phyloP scores from a whole-genome alignment of 2,113 vertebrate genomes.

The Ursus arctos region DNA sequence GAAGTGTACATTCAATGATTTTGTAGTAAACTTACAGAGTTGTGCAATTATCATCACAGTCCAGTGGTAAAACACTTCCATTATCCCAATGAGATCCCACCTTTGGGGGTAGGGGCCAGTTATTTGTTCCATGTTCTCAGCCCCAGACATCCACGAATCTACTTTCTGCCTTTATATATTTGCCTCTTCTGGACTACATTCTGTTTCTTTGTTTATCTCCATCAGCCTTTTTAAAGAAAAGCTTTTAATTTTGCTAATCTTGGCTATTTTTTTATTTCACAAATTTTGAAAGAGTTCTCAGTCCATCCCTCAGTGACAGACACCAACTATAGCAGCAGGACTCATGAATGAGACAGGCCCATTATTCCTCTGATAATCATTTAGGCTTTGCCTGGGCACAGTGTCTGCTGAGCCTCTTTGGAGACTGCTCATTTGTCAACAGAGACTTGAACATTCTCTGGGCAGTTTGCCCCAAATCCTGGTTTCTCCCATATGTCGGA shows the following conservation, averaged over 20 bases:
- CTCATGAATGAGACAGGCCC: not conserved
- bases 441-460: not conserved
- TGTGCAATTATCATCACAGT: not conserved
- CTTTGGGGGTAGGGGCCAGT: fast-evolving
- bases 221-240: not conserved
- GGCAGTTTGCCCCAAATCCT: not conserved
- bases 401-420: not conserved
- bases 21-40: not conserved
- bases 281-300: not conserved
- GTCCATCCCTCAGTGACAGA: not conserved
- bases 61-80: not conserved
- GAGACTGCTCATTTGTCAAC: not conserved
- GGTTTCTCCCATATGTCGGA: not conserved
- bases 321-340: not conserved
- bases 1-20: not conserved
- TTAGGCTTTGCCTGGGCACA: not conserved
- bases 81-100: too few relatives aligned
- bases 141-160: not conserved
- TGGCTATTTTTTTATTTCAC: not conserved
- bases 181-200: not conserved
- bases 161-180: not conserved
- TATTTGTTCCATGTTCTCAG: not conserved
- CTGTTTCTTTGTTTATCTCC: not conserved
- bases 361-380: not conserved
- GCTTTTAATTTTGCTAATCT: not conserved